Conservation (phyloP, 53 echinoderm and acorn worm species). For the Antedon mediterranea region DNA sequence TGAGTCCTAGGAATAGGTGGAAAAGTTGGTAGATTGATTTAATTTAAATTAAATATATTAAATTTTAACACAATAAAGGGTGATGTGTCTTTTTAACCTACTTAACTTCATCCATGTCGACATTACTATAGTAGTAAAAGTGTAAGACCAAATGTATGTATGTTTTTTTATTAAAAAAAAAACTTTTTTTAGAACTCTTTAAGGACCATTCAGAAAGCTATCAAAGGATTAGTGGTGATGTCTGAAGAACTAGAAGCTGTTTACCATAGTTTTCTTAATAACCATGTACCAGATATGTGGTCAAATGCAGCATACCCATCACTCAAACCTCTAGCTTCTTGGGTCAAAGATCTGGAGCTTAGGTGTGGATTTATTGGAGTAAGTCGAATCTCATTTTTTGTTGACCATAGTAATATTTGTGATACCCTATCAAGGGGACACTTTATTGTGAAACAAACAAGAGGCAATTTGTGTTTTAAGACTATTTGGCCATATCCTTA, state of each 20-base stretch:
- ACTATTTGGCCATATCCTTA: too few relatives aligned
- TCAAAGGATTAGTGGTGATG: slow-evolving; percentile 99
- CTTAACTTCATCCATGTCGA: too few relatives aligned
- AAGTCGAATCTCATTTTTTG: slow-evolving; percentile 14
- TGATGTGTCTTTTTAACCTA: too few relatives aligned
- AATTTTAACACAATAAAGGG: too few relatives aligned
- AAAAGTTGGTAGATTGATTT: too few relatives aligned
- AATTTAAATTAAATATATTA: too few relatives aligned
- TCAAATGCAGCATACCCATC: slow-evolving; percentile 94
- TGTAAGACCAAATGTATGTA: too few relatives aligned
- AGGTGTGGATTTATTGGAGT: slow-evolving; percentile 80
- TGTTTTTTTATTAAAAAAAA: not conserved
- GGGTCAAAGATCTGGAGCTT: slow-evolving; percentile 89
- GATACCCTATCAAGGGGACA: too few relatives aligned
- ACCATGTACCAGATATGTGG: slow-evolving; percentile 92
- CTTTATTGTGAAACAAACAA: too few relatives aligned
- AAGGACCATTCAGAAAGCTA: slow-evolving; percentile 95
- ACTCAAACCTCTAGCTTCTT: slow-evolving; percentile 82
- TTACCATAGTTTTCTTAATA: slow-evolving; percentile 93
- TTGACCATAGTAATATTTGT: not conserved
- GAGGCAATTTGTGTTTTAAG: too few relatives aligned
- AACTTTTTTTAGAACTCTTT: slow-evolving; percentile 42
- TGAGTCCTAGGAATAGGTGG: too few relatives aligned
- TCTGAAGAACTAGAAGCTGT: slow-evolving; percentile 90
- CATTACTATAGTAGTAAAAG: too few relatives aligned